Evolutionary conservation across 1,140 invertebrate species (phyloP).

Genomic region (Scaptomyza pallida): DNA sequence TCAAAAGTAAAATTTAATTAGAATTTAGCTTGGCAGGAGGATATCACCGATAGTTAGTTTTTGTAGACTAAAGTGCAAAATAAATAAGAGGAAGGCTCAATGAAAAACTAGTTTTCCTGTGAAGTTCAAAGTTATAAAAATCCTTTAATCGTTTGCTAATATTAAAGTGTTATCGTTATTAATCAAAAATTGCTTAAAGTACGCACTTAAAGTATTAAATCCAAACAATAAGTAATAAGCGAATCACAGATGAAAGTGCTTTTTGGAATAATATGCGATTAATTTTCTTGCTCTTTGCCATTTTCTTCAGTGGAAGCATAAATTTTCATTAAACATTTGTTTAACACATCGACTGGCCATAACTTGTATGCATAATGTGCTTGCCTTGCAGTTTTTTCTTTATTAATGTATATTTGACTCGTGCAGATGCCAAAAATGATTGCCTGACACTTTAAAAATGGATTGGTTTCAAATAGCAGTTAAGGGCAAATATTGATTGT

Average conservation of each 20-base stretch:
- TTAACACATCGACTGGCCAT: slow-evolving; percentile 24
- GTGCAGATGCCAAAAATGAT: slow-evolving; percentile 8
- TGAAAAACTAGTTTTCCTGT: no score
- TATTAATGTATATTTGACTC: neutral
- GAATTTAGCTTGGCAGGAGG: no score
- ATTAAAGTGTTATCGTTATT: no score
- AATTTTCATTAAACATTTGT: slow-evolving; percentile 34
- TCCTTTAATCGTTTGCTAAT: no score
- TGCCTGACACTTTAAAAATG: neutral
- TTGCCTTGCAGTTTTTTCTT: slow-evolving; percentile 13
- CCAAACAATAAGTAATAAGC: no score
- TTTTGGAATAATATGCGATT: neutral
- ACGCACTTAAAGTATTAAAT: neutral
- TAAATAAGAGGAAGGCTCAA: no score
- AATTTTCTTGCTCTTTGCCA: neutral
- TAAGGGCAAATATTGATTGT: neutral
- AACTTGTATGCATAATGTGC: slow-evolving; percentile 25
- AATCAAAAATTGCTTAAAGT: no score
- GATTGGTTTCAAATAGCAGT: no score
- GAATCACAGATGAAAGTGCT: slow-evolving; percentile 2
- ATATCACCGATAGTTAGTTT: no score
- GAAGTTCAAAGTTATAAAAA: no score
- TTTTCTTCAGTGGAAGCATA: slow-evolving; percentile 20
- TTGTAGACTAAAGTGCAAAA: no score
- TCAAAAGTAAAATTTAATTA: no score